Conservation (phyloP, 2,888 invertebrate genomes). For the Micoletzkya japonica region DNA sequence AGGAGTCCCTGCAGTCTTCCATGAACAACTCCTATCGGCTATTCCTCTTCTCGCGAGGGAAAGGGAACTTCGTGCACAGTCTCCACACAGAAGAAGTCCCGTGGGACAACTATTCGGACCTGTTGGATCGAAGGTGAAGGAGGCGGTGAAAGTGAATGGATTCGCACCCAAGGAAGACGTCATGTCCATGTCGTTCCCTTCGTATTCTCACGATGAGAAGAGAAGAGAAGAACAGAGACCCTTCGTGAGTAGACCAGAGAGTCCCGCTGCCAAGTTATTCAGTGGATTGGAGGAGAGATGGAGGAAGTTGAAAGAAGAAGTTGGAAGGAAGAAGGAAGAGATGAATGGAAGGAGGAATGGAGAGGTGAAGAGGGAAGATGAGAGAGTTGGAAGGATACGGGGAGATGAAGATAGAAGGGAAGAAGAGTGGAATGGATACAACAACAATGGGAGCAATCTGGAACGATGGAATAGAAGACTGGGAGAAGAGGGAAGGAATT, state of each 20-base stretch:
- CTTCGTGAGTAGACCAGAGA: slow-evolving; percentile 23
- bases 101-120: slow-evolving; percentile 34
- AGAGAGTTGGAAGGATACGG: not conserved
- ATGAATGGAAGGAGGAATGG: not conserved
- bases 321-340: slow-evolving; percentile 1
- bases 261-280: slow-evolving; percentile 22
- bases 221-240: not conserved
- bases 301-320: slow-evolving; percentile 26
- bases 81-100: slow-evolving; percentile 28
- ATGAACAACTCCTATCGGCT: slow-evolving; percentile 23
- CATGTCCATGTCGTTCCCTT: slow-evolving; percentile 19
- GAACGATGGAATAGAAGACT: not conserved
- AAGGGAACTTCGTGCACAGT: slow-evolving; percentile 32
- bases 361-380: not conserved
- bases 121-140: slow-evolving; percentile 40
- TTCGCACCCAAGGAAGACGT: slow-evolving; percentile 29
- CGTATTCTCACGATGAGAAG: slow-evolving; percentile 6
- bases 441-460: no score
- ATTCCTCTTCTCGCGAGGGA: slow-evolving; percentile 6
- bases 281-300: slow-evolving; percentile 29
- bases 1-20: slow-evolving; percentile 9
- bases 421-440: no score
- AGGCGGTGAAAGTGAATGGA: slow-evolving; percentile 36
- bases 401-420: not conserved
- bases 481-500: not conserved